These are phyloP conservation scores for Phrynosoma blainvillii DNA, from an alignment of 2,113 vertebrate species.

Conservation along the genomic window DNA sequence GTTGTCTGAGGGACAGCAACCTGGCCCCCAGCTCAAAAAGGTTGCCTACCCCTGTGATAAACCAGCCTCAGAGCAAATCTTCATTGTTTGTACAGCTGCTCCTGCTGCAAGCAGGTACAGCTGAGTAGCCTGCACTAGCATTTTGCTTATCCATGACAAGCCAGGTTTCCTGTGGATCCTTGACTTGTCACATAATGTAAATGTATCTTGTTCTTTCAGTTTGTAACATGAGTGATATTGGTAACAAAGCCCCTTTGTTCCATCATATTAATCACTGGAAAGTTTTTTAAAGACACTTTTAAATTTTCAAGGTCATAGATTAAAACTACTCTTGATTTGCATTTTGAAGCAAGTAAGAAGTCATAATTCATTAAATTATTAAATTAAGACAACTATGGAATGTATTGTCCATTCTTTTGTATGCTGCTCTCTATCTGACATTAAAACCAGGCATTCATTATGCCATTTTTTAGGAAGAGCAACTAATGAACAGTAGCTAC, in stretches of 20 bases:
- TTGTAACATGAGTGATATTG: neutral
- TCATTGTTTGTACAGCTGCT: too few relatives aligned
- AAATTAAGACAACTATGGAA: neutral
- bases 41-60: too few relatives aligned
- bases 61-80: too few relatives aligned
- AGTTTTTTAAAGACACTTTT: neutral
- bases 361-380: neutral
- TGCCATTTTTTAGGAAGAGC: neutral
- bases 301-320: neutral
- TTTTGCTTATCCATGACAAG: too few relatives aligned
- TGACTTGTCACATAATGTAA: too few relatives aligned
- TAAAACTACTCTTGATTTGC: neutral
- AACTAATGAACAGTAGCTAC: neutral
- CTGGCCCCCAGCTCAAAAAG: too few relatives aligned
- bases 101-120: too few relatives aligned
- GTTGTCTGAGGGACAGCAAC: too few relatives aligned
- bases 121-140: too few relatives aligned
- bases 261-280: neutral
- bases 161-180: too few relatives aligned
- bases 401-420: neutral
- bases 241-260: neutral
- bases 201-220: neutral
- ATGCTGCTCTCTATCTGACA: neutral
- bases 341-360: neutral
- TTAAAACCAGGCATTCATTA: neutral